A percentile compares a stretch with the other conserved stretches of the same genome.
These are phyloP conservation scores for Serrognathus titanus DNA, from an alignment of 2,888 invertebrate genomes.

Conservation along the genomic window DNA sequence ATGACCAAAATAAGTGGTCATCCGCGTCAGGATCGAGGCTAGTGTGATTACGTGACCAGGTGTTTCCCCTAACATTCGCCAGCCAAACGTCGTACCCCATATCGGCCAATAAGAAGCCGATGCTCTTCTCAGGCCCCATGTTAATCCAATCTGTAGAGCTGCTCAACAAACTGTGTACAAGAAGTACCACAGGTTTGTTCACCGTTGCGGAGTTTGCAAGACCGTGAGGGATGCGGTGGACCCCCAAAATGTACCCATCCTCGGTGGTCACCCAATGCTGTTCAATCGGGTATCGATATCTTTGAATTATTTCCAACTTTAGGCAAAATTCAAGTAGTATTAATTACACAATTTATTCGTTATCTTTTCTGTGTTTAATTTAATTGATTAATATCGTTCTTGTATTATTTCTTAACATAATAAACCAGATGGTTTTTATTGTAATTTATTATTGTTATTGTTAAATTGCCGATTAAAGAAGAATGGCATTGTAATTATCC, in stretches of 20 bases:
- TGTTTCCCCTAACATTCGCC: slow-evolving; percentile 59
- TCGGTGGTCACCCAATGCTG: slow-evolving; percentile 60
- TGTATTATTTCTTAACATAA: too few species aligned
- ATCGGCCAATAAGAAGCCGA: slow-evolving; percentile 48
- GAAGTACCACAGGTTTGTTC: slow-evolving; percentile 54
- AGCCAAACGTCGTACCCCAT: slow-evolving; percentile 58
- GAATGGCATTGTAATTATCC: too few species aligned
- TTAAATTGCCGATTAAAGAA: too few species aligned
- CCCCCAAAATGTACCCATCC: slow-evolving; percentile 73
- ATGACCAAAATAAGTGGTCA: slow-evolving; percentile 43
- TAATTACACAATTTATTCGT: too few species aligned
- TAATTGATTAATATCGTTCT: too few species aligned
- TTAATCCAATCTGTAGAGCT: slow-evolving; percentile 73
- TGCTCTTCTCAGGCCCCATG: slow-evolving; percentile 57
- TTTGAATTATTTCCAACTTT: slow-evolving; percentile 13
- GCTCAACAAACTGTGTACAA: slow-evolving; percentile 74
- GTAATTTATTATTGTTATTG: too few species aligned
- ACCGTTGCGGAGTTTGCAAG: slow-evolving; percentile 8
- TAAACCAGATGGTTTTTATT: too few species aligned
- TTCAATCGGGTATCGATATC: slow-evolving; percentile 61
- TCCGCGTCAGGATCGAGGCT: slow-evolving; percentile 38
- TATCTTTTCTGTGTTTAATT: too few species aligned
- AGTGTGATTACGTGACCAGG: slow-evolving; percentile 52
- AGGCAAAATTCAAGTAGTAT: too few species aligned
- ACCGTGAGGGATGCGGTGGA: slow-evolving; percentile 69